Evolutionary conservation across 2,113 vertebrate species (phyloP).

Genomic region (Himantopus leucocephalus): DNA sequence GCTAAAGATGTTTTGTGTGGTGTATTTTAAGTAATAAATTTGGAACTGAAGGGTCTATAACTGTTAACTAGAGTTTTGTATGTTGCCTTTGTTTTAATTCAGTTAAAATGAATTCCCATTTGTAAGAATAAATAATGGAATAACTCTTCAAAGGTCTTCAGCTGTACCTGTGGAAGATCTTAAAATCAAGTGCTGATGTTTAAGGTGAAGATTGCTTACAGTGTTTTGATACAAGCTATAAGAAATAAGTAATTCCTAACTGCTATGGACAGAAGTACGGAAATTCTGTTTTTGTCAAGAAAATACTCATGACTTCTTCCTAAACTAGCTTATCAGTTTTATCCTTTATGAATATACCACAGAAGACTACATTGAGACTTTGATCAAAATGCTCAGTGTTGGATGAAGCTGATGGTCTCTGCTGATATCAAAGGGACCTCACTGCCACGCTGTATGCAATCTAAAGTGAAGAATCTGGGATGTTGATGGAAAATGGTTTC

Average conservation of each 20-base stretch:
- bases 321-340: background rate
- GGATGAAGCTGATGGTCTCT: background rate
- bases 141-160: background rate
- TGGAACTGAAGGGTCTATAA: slow-evolving; percentile 24
- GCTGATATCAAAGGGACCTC: background rate
- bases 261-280: background rate
- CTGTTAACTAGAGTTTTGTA: slow-evolving; percentile 34
- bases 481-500: background rate
- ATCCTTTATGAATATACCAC: background rate
- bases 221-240: background rate
- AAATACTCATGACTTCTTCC: background rate
- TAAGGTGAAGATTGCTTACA: background rate
- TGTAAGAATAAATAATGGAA: background rate
- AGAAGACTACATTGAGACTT: background rate
- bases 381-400: background rate
- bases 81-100: slow-evolving; percentile 46
- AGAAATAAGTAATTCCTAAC: background rate
- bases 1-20: background rate
- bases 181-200: background rate
- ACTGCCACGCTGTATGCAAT: background rate
- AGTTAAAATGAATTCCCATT: slow-evolving; percentile 37
- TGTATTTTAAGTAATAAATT: slow-evolving; percentile 14
- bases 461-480: background rate
- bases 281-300: background rate
- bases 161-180: background rate